Conservation (phyloP, 2,113 vertebrate genomes). For the Camelus dromedarius region DNA sequence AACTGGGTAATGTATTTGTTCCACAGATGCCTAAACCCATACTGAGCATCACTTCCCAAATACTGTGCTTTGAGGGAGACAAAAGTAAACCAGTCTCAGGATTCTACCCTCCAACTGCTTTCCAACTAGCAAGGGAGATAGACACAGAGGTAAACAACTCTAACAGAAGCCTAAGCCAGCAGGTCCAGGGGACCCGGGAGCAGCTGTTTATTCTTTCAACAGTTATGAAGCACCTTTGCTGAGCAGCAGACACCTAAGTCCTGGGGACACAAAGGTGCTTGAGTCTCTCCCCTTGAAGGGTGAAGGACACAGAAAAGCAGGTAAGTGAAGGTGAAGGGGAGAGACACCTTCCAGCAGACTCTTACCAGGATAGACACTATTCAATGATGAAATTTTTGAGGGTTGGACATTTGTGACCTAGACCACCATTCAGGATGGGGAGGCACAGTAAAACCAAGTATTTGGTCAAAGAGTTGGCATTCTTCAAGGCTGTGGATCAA, state of each 20-base stretch:
- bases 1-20: constrained; percentile 90
- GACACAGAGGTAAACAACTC: not conserved
- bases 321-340: not conserved
- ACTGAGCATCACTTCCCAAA: not conserved
- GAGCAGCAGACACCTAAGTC: not conserved
- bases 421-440: not conserved
- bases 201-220: not conserved
- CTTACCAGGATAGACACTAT: not conserved
- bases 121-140: not conserved
- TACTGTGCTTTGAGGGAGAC: not conserved
- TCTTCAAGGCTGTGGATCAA: not conserved
- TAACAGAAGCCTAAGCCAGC: too few relatives aligned
- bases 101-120: not conserved
- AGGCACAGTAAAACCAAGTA: not conserved
- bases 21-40: not conserved
- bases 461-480: not conserved
- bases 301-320: not conserved
- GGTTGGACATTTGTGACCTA: not conserved
- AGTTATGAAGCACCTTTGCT: not conserved
- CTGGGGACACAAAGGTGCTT: not conserved
- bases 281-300: not conserved
- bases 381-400: not conserved
- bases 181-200: not conserved
- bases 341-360: not conserved
- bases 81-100: too few relatives aligned